A percentile compares a stretch with the other conserved stretches of the same genome.
Evolutionary conservation across 2,113 vertebrate genomes (phyloP).

Genomic region (Callopanchax toddi): DNA sequence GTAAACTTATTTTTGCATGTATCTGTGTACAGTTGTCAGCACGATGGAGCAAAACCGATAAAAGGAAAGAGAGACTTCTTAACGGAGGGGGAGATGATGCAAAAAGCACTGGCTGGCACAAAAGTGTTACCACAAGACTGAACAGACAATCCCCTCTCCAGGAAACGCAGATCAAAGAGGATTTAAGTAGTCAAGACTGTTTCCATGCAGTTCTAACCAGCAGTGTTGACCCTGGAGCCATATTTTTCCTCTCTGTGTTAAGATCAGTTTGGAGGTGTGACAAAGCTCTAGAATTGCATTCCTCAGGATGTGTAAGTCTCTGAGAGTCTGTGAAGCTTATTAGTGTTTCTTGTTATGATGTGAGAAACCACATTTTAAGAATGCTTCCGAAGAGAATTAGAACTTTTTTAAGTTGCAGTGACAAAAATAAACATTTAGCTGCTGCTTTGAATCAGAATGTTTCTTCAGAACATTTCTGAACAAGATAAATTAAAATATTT

Average conservation of each 20-base stretch:
- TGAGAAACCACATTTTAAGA: conserved; percentile 20
- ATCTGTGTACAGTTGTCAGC: conserved; percentile 33
- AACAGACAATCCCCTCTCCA: conserved; percentile 77
- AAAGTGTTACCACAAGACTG: conserved; percentile 69
- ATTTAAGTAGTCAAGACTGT: conserved; percentile 77
- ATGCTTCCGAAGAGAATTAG: background rate
- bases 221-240: conserved; percentile 55
- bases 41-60: conserved; percentile 34
- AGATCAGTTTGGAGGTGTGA: conserved; percentile 64
- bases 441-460: no score
- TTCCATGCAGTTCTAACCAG: conserved; percentile 66
- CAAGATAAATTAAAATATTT: no score
- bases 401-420: background rate
- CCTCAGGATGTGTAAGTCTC: conserved; percentile 16
- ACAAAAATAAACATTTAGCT: no score
- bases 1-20: conserved; percentile 38
- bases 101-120: conserved; percentile 61
- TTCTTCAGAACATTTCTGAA: no score
- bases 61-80: conserved; percentile 46
- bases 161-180: conserved; percentile 77
- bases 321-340: background rate
- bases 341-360: background rate
- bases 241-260: conserved; percentile 54
- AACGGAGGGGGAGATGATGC: conserved; percentile 61
- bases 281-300: conserved; percentile 32